Base-by-base conservation (phyloP, 2,888 invertebrate species). In the Polydrusus pterygomalis region DNA sequence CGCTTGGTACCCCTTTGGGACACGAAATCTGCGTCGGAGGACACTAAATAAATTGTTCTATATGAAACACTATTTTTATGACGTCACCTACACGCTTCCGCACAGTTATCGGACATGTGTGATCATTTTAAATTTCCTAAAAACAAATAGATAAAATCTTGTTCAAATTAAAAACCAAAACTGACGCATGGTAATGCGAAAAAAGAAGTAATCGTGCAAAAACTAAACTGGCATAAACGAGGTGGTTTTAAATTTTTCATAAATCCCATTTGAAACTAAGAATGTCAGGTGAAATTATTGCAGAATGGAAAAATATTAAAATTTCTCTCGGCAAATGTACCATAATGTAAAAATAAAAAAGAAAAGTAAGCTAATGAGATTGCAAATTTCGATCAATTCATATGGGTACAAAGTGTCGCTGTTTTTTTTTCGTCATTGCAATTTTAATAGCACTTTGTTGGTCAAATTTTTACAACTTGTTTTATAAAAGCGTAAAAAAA, bases 351-450 rank as follows among this genome's bases (percentile, higher is more conserved):
- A 64, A 62, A 40, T 38, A 62, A 60, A 15, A 20, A 17, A 17
- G 13, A 63, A 40, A 63, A 18, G 9, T 20, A 8, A 18, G 63
- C n/a, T 64, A 64, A 64, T 64, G 25, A 64, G n/a, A 64, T 64
- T 64, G 9, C 47, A 64, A 64, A 64, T 45, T 64, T 30, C 47
- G 45, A 45, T 45, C 10, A 0, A 10, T 47, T 64, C 25, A 11
- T n/a, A 64, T 64, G 25, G 20, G 5, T 45, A 45, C 17, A 47
- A 47, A 7, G 45, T 34, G 9, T 7, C 34, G 10, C 8, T 7
- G 2, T 9, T 34, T 34, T 34, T 34, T 34, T 7, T 34, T 34
- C 10, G 34, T 34, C 25, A 25, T 25, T 25, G 25, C 25, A 25
- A 3, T 25, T 25, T 25, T 25, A 25, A 3, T 25, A n/a, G n/a